Base-by-base conservation (phyloP, 2,888 invertebrate genomes). In the Oxycera nigricornis region DNA sequence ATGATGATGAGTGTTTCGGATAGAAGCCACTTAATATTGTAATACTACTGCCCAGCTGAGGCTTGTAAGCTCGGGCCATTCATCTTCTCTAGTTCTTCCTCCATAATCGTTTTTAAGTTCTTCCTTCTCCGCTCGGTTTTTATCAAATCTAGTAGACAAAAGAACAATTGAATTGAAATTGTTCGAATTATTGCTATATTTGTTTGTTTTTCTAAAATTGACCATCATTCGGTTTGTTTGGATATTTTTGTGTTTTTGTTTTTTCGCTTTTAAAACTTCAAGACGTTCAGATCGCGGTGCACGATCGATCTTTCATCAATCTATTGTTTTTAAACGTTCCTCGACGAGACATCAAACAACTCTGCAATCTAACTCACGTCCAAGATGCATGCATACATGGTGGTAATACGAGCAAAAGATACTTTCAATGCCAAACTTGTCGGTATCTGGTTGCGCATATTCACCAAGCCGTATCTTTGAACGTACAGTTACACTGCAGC, bases 251-350 rank as follows among this genome's bases (percentile, higher is more conserved):
- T 46, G 46, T 46, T 46, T 46, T 46, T 14, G n/a, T 11, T 46
- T 46, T 14, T n/a, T 46, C 46, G 4, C 17, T 46, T 46, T n/a
- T 46, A 17, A 46, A 2, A 7, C 14, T 46, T n/a, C n/a, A 24
- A 4, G 24, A 22, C 20, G 52, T 17, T 62, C 17, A 9, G 35
- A 31, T n/a, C 20, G 30, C 31, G 9, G 22, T 73, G 62, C 46
- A 62, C 26, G 74, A 76, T 76, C 74, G 74, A 76, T 74, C 74
- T 76, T 72, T 57, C 73, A 76, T 76, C 76, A 74, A 76, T 76
- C 70, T 70, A 65, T 75, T 30, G 22, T 14, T 61, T 55, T 39
- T 35, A 52, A 72, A 76, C 65, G 70, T 57, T 41, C 17, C 14
- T 46, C 46, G 17, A 14, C 3, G 14, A 7, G 14, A 14, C 14